A percentile compares a stretch with the other conserved stretches of the same genome.
Evolutionary conservation across 2,113 vertebrate species (phyloP).

Genomic region (Lasiurus borealis): DNA sequence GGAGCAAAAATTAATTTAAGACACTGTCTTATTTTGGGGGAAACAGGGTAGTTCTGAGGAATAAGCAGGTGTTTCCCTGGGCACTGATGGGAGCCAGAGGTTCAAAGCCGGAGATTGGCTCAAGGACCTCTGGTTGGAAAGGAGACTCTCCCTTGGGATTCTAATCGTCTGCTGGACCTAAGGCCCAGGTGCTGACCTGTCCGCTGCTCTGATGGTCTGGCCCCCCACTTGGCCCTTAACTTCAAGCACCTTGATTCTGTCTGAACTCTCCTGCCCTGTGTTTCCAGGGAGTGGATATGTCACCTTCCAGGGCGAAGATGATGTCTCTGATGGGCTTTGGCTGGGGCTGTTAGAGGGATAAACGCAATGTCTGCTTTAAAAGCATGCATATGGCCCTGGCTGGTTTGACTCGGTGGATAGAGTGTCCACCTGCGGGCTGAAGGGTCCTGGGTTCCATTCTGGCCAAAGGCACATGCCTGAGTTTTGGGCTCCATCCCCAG

Average conservation of each 20-base stretch:
- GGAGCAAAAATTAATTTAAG: too few relatives aligned
- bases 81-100: not conserved
- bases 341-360: not conserved
- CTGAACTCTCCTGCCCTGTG: not conserved
- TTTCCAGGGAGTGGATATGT: not conserved
- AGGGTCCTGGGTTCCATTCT: too few relatives aligned
- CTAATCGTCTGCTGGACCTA: not conserved
- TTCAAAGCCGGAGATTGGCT: not conserved
- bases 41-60: not conserved
- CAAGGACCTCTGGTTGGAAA: not conserved
- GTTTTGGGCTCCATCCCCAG: too few relatives aligned
- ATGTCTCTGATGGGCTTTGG: not conserved
- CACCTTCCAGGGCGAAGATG: not conserved
- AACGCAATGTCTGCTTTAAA: not conserved
- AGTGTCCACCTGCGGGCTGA: too few relatives aligned
- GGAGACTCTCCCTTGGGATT: not conserved
- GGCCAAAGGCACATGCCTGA: too few relatives aligned
- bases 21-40: too few relatives aligned
- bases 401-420: too few relatives aligned
- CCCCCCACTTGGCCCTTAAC: not conserved
- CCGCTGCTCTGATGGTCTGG: not conserved
- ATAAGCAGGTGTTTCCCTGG: not conserved
- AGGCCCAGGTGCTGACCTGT: not conserved
- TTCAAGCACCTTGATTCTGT: not conserved
- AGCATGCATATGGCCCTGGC: not conserved